phyloP scores from a whole-genome alignment of 2,113 vertebrate species.

The Pomatorhinus ruficollis region DNA sequence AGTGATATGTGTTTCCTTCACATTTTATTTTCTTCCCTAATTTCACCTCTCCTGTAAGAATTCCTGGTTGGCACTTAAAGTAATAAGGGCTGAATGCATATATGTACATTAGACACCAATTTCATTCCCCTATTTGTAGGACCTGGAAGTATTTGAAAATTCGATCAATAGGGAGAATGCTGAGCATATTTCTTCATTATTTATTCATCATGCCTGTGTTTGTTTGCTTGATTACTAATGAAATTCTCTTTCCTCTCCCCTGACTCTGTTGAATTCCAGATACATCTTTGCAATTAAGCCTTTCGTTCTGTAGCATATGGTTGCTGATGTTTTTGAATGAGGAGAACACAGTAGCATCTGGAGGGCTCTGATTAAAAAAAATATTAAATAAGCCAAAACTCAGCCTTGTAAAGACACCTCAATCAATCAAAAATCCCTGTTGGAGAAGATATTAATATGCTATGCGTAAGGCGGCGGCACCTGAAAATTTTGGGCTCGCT shows the following conservation, averaged over 20 bases:
- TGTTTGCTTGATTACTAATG: background rate
- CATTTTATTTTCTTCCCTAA: background rate
- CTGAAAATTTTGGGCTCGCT: background rate
- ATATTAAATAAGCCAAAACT: constrained; percentile 7
- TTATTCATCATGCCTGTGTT: background rate
- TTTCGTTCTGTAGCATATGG: constrained; percentile 50
- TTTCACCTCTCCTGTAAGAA: background rate
- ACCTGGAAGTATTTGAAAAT: background rate
- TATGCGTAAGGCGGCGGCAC: background rate
- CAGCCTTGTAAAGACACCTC: background rate
- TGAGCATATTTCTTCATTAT: background rate
- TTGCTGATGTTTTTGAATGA: constrained; percentile 7
- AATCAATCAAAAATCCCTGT: background rate
- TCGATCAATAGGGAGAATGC: background rate
- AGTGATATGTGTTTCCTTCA: background rate
- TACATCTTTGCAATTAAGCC: constrained; percentile 29
- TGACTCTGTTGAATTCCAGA: background rate
- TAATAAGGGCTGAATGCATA: background rate
- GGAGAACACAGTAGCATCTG: constrained; percentile 40
- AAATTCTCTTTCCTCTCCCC: constrained; percentile 1
- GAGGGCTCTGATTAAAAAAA: constrained; percentile 56
- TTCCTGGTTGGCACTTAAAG: background rate
- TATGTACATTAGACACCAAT: fast-evolving
- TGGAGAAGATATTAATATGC: background rate
- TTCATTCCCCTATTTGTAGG: background rate